phyloP scores from a whole-genome alignment of 2,113 vertebrate species.

The Sakesphorus luctuosus region DNA sequence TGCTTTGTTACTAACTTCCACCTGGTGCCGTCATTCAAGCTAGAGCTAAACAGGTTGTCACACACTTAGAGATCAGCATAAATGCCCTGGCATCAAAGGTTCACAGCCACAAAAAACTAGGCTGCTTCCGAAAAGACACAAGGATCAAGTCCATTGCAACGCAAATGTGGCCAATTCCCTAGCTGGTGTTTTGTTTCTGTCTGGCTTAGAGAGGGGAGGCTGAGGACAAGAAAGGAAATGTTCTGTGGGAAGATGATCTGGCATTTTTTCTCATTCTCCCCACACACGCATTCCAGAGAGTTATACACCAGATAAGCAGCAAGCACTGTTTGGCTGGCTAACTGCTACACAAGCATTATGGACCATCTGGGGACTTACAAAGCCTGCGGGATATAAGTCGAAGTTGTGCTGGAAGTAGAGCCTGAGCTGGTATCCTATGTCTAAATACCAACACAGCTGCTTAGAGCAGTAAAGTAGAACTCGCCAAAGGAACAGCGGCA shows the following conservation, averaged over 20 bases:
- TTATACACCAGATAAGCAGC: conserved; percentile 67
- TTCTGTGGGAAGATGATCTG: conserved; percentile 72
- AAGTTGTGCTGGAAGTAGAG: conserved; percentile 58
- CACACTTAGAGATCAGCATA: conserved; percentile 24
- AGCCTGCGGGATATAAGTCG: conserved; percentile 21
- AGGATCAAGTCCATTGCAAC: conserved; percentile 44
- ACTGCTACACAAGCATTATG: conserved; percentile 21
- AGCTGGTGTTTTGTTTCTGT: conserved; percentile 65
- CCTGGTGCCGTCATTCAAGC: conserved; percentile 51
- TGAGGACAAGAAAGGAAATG: conserved; percentile 69
- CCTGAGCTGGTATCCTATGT: conserved; percentile 67
- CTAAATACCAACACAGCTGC: conserved; percentile 72
- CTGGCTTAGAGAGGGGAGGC: conserved; percentile 59
- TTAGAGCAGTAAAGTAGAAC: conserved; percentile 53
- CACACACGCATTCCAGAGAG: conserved; percentile 55
- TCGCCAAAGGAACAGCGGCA: not conserved
- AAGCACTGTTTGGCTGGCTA: conserved; percentile 55
- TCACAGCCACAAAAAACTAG: not conserved
- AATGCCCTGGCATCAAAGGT: conserved; percentile 57
- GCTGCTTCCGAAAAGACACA: conserved; percentile 13
- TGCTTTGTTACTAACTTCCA: conserved; percentile 36
- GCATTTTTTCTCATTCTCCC: conserved; percentile 66
- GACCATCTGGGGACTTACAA: conserved; percentile 65
- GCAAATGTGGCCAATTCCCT: conserved; percentile 50
- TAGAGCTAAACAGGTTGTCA: conserved; percentile 48